Base-by-base conservation (phyloP, 2,888 invertebrate genomes). In the Melinopterus prodromus region DNA sequence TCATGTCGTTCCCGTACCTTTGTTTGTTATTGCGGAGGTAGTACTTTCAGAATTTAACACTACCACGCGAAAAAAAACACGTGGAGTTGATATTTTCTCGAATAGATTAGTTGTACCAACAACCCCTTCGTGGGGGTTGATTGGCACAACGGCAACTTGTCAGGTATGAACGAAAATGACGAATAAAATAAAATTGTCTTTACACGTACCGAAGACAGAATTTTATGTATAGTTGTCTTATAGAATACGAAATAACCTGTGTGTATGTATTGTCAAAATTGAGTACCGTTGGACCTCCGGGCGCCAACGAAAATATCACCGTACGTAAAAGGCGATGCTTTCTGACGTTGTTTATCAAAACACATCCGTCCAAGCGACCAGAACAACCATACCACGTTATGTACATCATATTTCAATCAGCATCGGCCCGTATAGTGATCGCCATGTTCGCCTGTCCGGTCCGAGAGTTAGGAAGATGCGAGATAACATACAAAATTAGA, bases 281-380 rank as follows among this genome's bases (percentile, higher is more conserved):
- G 5, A 6, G 74, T 74, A 74, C 26, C 35, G 74, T 74, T 35
- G 74, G 35, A 71, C 71, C 71, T 71, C 35, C 26, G 16, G 71
- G 53, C 53, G 7, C 53, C 12, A 53, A 9, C 7, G 53, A 53
- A 26, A 71, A 71, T 26, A 37, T 74, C 37, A 35, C 14, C 37
- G 26, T 74, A 74, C 74, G 37, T 36, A 74, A 74, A 74, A 74
- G 74, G 74, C 74, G 36, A 74, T 74, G n/a, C 35, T 37, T 35
- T n/a, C 36, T 36, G 74, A 74, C 74, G 74, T 74, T 74, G 74
- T 74, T 74, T 74, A 74, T 74, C 74, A 74, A 74, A 74, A 74
- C 74, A 74, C 37, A 74, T 74, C 74, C 74, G 74, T 37, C 36
- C 9, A 16, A 15, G n/a, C 74, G 74, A 36, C 37, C 74, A 36